Evolutionary conservation across 64 coral and sea anemone species (phyloP).

Genomic region (Porites lutea): DNA sequence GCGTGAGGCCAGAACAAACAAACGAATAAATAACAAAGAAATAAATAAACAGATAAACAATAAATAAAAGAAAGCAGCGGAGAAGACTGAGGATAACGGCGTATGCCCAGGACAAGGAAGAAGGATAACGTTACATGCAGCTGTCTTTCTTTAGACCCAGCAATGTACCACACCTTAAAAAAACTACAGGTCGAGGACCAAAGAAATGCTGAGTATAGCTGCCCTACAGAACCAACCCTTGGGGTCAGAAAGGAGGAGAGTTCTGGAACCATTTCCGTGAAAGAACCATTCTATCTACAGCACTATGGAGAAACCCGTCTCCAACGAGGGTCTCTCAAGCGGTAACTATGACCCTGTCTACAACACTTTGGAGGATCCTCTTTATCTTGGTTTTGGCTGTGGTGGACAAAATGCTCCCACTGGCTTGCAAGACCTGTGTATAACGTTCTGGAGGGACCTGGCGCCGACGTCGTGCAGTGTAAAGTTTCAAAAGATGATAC

Average conservation of each 20-base stretch:
- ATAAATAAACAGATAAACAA: too few relatives aligned
- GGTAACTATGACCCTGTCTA: background rate
- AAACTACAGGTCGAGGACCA: background rate
- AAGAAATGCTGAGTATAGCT: background rate
- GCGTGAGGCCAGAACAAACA: too few relatives aligned
- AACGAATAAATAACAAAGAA: too few relatives aligned
- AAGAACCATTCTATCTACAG: conserved; percentile 1
- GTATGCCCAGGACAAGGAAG: background rate
- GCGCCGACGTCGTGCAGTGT: background rate
- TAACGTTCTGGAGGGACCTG: conserved; percentile 17
- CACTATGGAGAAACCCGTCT: conserved; percentile 8
- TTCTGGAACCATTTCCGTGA: background rate
- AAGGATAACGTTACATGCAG: background rate
- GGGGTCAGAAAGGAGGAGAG: background rate
- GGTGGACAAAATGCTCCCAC: background rate
- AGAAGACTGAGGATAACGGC: too few relatives aligned
- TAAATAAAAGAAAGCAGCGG: too few relatives aligned
- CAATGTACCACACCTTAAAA: background rate
- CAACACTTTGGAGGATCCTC: background rate
- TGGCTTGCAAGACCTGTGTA: background rate
- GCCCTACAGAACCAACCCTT: background rate
- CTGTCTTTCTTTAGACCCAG: background rate
- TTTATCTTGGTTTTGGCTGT: background rate
- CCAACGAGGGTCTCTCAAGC: background rate
- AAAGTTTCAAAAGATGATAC: background rate